These are phyloP conservation scores for Phallusia fumigata DNA, from an alignment of 23 tunicate genomes.

Conservation along the genomic window DNA sequence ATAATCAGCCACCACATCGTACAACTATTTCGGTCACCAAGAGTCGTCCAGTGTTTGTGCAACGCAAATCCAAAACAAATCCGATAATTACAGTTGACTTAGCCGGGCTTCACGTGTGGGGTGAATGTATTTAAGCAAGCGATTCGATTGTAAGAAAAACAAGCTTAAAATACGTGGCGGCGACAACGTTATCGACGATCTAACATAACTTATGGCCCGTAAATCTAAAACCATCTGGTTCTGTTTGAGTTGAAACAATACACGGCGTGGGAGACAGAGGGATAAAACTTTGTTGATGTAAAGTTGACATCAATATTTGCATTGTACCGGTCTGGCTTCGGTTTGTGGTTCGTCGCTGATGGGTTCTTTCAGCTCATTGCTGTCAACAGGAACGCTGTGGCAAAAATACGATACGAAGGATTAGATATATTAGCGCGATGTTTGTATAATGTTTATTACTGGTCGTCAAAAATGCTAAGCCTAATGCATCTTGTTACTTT, in stretches of 20 bases:
- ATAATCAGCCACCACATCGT: too few species aligned
- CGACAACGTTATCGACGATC: not conserved
- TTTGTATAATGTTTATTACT: too few species aligned
- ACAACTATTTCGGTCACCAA: too few species aligned
- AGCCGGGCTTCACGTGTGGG: not conserved
- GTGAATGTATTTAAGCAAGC: not conserved
- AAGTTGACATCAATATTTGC: not conserved
- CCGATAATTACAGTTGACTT: not conserved
- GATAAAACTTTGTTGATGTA: not conserved
- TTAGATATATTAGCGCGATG: not conserved
- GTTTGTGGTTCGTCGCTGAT: not conserved
- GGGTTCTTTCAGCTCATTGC: not conserved
- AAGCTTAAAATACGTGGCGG: not conserved
- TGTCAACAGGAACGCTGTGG: constrained; percentile 4
- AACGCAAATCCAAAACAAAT: not conserved
- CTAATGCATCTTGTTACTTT: not conserved
- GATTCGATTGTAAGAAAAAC: not conserved
- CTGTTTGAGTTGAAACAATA: not conserved
- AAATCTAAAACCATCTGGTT: not conserved
- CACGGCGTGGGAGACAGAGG: not conserved
- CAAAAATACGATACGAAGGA: not conserved
- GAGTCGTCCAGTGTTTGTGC: not conserved
- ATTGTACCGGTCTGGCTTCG: not conserved
- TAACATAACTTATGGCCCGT: not conserved
- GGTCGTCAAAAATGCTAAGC: too few species aligned